These are phyloP conservation scores for Cacatua alba DNA, from an alignment of 2,113 vertebrate species.

Conservation along the genomic window DNA sequence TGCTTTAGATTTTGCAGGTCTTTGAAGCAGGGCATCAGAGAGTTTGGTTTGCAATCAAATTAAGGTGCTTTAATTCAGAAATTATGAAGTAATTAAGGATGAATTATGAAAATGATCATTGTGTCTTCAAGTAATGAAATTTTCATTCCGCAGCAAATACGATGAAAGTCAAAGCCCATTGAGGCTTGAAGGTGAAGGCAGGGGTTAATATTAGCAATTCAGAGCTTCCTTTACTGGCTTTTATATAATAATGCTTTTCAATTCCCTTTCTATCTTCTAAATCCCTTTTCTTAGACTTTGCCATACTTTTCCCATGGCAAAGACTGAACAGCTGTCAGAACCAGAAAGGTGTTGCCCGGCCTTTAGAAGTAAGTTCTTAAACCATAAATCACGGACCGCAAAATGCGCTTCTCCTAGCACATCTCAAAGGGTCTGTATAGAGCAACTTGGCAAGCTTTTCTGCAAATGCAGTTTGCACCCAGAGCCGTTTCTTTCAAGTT, in stretches of 20 bases:
- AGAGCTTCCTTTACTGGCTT: not conserved
- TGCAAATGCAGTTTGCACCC: not conserved
- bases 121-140: conserved; percentile 36
- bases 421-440: not conserved
- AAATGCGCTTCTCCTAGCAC: not conserved
- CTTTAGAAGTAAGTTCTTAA: not conserved
- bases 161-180: not conserved
- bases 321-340: not conserved
- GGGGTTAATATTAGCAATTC: not conserved
- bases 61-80: conserved; percentile 29
- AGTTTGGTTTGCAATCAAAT: conserved; percentile 37
- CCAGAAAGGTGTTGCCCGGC: not conserved
- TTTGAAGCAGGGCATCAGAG: conserved; percentile 11
- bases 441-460: not conserved
- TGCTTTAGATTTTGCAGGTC: not conserved
- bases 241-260: not conserved
- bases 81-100: conserved; percentile 30
- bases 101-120: conserved; percentile 7
- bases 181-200: conserved; percentile 9
- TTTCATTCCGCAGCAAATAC: conserved; percentile 12
- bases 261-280: not conserved
- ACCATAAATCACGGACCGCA: not conserved
- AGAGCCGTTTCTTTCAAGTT: not conserved
- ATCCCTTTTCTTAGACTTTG: not conserved
- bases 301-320: not conserved